These are phyloP conservation scores for Leptothorax acervorum DNA, from an alignment of 2,888 invertebrate species.

Conservation along the genomic window DNA sequence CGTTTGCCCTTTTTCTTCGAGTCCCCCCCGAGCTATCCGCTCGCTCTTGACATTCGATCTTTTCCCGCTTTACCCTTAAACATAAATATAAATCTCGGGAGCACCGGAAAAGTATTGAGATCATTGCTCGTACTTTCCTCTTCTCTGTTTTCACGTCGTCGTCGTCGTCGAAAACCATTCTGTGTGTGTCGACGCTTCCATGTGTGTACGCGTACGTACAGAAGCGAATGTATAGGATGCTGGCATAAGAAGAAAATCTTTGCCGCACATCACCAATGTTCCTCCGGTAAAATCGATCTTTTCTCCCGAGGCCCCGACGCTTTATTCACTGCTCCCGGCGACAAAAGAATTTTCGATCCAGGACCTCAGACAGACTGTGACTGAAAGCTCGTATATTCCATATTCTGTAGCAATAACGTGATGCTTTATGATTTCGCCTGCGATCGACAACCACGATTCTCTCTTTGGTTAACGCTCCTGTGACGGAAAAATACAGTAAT, in stretches of 20 bases:
- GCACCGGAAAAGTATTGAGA: constrained; percentile 42
- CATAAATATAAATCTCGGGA: constrained; percentile 49
- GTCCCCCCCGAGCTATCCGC: constrained; percentile 27
- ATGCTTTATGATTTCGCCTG: constrained; percentile 38
- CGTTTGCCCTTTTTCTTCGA: constrained; percentile 28
- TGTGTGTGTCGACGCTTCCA: background rate
- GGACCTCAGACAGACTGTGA: constrained; percentile 51
- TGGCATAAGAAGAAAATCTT: constrained; percentile 52
- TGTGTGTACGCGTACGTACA: background rate
- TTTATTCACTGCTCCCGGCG: constrained; percentile 68
- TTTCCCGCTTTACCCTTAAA: constrained; percentile 31
- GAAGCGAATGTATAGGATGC: constrained; percentile 22
- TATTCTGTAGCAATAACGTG: constrained; percentile 49
- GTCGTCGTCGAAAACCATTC: constrained; percentile 15
- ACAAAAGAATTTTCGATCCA: constrained; percentile 57
- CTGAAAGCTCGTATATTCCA: constrained; percentile 49
- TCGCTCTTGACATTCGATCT: constrained; percentile 33
- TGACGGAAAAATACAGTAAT: background rate
- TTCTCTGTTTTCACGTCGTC: constrained; percentile 42
- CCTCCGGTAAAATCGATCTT: constrained; percentile 67
- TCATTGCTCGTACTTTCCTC: constrained; percentile 30
- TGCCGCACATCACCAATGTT: constrained; percentile 42
- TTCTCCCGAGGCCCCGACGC: constrained; percentile 42
- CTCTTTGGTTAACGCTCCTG: constrained; percentile 34
- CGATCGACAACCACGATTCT: constrained; percentile 45